Evolutionary conservation across 2,888 invertebrate genomes (phyloP).

Genomic region (Galerucella pusilla): DNA sequence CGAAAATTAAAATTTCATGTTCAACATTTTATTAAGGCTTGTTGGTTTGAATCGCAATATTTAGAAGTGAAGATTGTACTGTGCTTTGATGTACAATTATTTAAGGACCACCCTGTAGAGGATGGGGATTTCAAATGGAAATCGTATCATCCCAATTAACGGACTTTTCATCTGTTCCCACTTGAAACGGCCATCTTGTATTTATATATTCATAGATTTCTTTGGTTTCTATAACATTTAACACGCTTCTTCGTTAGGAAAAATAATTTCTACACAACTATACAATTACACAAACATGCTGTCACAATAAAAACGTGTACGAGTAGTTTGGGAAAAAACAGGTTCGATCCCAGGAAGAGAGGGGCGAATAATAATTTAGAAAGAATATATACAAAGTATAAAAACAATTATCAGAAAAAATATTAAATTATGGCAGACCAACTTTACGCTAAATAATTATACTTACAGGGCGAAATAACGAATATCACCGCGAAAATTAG

Average conservation of each 20-base stretch:
- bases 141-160: too few species aligned
- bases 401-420: conserved; percentile 17
- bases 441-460: conserved; percentile 20
- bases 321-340: conserved; percentile 26
- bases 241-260: conserved; percentile 44
- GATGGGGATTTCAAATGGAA: too few species aligned
- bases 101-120: too few species aligned
- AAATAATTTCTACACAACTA: conserved; percentile 60
- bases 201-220: conserved; percentile 50
- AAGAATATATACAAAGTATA: conserved; percentile 40
- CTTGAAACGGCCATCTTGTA: conserved; percentile 32
- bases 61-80: too few species aligned
- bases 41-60: too few species aligned
- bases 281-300: conserved; percentile 61
- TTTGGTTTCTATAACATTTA: conserved; percentile 56
- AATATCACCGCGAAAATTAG: neutral
- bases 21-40: too few species aligned
- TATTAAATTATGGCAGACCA: conserved; percentile 44
- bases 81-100: too few species aligned
- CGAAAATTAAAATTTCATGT: too few species aligned
- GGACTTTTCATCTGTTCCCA: too few species aligned
- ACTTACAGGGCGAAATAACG: conserved; percentile 10
- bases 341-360: too few species aligned
- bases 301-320: conserved; percentile 41
- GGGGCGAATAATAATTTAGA: conserved; percentile 38